Percentiles rank a stretch among this genome's conserved stretches.
Evolutionary conservation across 2,888 invertebrate genomes (phyloP).

Genomic region (Caenorhabditis drosophilae): DNA sequence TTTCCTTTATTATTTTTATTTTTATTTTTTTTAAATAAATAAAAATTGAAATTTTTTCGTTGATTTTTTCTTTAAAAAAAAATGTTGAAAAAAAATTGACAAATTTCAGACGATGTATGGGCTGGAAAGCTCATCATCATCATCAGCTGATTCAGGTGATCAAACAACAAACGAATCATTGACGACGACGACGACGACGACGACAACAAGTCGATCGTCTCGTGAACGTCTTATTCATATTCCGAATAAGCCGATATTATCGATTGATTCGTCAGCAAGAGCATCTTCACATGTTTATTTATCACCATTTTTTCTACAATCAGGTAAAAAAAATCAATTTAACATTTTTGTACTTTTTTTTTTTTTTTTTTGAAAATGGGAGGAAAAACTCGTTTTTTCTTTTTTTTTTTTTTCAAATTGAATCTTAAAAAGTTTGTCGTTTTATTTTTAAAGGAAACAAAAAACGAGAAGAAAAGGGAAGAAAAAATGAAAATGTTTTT

Average conservation of each 20-base stretch:
- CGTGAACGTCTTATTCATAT: slow-evolving; percentile 36
- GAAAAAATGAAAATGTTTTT: neutral
- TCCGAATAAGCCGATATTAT: slow-evolving; percentile 51
- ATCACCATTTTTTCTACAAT: slow-evolving; percentile 48
- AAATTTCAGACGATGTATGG: slow-evolving; percentile 35
- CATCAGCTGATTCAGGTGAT: neutral
- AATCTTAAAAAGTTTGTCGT: neutral
- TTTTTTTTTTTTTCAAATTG: neutral
- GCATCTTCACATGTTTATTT: slow-evolving; percentile 46
- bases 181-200: slow-evolving; percentile 1
- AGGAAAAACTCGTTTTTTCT: neutral
- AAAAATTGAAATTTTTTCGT: too few species aligned
- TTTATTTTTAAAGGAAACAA: neutral
- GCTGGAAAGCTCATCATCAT: slow-evolving; percentile 24
- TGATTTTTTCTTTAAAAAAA: too few species aligned
- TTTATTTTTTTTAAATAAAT: too few species aligned
- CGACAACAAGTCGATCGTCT: slow-evolving; percentile 3
- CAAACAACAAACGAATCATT: neutral
- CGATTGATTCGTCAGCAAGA: slow-evolving; percentile 49
- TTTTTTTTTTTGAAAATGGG: neutral
- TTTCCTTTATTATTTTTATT: too few species aligned
- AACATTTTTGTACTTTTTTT: neutral
- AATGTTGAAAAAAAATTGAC: too few species aligned
- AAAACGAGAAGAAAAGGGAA: neutral
- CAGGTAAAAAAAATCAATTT: too few species aligned